Base-by-base conservation (phyloP, 2,113 vertebrate species). In the Macaca nemestrina region DNA sequence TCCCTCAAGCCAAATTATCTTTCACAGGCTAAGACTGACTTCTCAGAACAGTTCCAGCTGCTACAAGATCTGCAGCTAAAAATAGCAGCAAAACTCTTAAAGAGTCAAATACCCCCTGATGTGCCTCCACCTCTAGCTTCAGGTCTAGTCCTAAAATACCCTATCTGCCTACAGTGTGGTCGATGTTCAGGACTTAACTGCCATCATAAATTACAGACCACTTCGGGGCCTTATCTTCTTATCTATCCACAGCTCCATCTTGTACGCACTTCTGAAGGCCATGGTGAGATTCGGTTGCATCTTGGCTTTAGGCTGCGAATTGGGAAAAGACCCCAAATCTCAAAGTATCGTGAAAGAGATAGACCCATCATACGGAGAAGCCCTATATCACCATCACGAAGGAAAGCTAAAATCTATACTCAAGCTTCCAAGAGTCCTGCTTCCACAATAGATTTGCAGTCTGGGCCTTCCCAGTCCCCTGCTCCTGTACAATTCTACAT, bases 161-260 rank as follows among this genome's bases (percentile, higher is more conserved):
- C 98, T 70, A 79, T 98, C 76, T 98, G 98, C 57, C 50, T 97
- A 93, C 95, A 97, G 67, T 98, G 98, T 95, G 98, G 97, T 55
- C 86, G 76, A n/a, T 98, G 97, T 82, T 96, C 92, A 96, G 97
- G 92, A 87, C 78, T 95, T 93, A 95, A 67, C 8, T 98, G 98
- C 16, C 79, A 84, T 88, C 98, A 98, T 92, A 96, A 97, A 80
- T 90, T 52, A 92, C 96, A 97, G 72, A n/a, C 75, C 45, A 27
- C 95, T 81, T 90, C 73, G 25, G 96, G 93, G 18, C 32, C 97
- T 57, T 94, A 97, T 61, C 96, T 98, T 94, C 96, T 98, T 61
- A 94, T 98, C 72, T 98, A 97, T 68, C 97, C 97, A 85, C 96
- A 97, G 81, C 83, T 98, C 61, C 94, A 95, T 76, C 96, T 97